phyloP scores from a whole-genome alignment of 1,140 invertebrate species.

The Zaprionus ornatus region DNA sequence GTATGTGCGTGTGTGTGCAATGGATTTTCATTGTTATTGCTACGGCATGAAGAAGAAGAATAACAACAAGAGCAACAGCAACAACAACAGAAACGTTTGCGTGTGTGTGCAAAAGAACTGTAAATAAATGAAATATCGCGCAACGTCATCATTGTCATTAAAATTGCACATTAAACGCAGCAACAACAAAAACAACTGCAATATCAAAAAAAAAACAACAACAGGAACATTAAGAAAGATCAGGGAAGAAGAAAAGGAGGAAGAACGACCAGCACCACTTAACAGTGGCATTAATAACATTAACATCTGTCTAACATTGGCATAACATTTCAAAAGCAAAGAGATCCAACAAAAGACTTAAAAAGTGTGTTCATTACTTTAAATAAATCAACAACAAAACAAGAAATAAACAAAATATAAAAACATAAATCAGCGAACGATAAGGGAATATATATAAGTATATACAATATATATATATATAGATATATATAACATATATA shows the following conservation, averaged over 20 bases:
- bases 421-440: slow-evolving; percentile 25
- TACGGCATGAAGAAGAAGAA: background rate
- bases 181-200: slow-evolving; percentile 11
- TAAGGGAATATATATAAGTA: slow-evolving; percentile 36
- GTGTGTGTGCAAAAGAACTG: slow-evolving; percentile 18
- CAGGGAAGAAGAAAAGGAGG: slow-evolving; percentile 6
- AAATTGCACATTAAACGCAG: slow-evolving; percentile 15
- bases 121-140: slow-evolving; percentile 26
- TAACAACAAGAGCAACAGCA: background rate
- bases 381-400: slow-evolving; percentile 41
- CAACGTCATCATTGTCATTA: slow-evolving; percentile 32
- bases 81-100: background rate
- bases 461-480: slow-evolving; percentile 29
- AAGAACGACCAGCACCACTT: slow-evolving; percentile 29
- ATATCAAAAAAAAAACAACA: slow-evolving; percentile 35
- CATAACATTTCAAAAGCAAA: slow-evolving; percentile 37
- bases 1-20: slow-evolving; percentile 37
- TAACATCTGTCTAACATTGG: slow-evolving; percentile 39
- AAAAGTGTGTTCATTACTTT: slow-evolving; percentile 79
- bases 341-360: slow-evolving; percentile 71
- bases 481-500: slow-evolving; percentile 25
- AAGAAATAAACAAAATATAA: slow-evolving; percentile 34
- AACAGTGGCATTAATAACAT: slow-evolving; percentile 31
- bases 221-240: slow-evolving; percentile 25
- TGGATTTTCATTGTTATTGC: slow-evolving; percentile 44